Evolutionary conservation across 1,140 invertebrate genomes (phyloP).

Genomic region (roundworm (Caenorhabditis elegans)): DNA sequence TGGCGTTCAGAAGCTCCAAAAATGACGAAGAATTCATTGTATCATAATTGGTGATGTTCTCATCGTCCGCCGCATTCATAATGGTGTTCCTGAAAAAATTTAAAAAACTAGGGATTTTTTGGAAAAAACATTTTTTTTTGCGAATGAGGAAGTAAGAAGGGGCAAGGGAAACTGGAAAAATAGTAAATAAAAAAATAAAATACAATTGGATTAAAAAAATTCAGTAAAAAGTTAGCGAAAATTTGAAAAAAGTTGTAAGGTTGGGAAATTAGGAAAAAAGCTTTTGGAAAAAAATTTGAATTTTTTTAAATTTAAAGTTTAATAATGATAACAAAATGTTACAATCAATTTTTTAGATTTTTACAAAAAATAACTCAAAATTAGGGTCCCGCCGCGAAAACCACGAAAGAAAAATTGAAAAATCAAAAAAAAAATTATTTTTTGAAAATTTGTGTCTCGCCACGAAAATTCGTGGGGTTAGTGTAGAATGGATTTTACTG

Average conservation of each 20-base stretch:
- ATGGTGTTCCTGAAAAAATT: neutral
- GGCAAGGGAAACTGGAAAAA: neutral
- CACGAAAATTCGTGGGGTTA: no score
- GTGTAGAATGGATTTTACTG: no score
- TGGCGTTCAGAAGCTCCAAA: neutral
- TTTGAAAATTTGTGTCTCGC: neutral
- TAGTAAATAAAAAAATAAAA: neutral
- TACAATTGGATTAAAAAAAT: neutral
- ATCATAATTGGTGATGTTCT: no score
- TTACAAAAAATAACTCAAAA: neutral
- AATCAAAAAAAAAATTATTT: neutral
- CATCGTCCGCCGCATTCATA: conserved; percentile 9
- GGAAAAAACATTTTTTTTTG: no score
- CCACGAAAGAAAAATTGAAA: neutral
- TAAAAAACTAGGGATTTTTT: no score
- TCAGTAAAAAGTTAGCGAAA: neutral
- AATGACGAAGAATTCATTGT: no score
- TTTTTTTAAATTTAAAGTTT: no score
- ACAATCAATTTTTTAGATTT: no score
- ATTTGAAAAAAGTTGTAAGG: no score
- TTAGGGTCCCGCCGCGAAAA: neutral
- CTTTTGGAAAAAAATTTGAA: no score
- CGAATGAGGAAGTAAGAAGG: no score
- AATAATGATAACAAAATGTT: no score
- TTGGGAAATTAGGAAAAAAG: neutral